These are phyloP conservation scores for Helicoverpa zea DNA, from an alignment of 1,140 invertebrate species.

Conservation along the genomic window DNA sequence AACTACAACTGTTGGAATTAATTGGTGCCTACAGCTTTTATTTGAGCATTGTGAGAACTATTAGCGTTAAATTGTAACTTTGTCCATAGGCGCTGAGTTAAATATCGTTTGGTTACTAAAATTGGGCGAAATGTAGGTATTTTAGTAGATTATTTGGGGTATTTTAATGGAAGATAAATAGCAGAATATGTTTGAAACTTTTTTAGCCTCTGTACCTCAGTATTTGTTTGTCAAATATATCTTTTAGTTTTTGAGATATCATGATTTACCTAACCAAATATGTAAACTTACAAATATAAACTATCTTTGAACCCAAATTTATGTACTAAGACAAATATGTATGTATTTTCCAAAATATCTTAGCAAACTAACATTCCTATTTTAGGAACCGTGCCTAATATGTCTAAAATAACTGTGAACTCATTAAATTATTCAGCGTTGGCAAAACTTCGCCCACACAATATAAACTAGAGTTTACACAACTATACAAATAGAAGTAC, in stretches of 20 bases:
- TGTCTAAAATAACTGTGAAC: no score
- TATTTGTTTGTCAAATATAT: no score
- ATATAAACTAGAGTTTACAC: background rate
- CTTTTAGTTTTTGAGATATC: no score
- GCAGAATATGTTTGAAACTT: no score
- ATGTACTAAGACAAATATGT: no score
- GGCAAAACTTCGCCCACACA: background rate
- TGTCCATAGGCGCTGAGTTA: background rate
- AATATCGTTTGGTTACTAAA: background rate
- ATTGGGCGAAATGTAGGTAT: background rate
- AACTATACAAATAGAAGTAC: background rate
- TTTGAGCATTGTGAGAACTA: background rate
- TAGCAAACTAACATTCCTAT: background rate
- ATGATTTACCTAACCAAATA: no score
- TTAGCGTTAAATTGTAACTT: slow-evolving; percentile 17
- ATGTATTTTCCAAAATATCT: background rate
- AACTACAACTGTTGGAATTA: slow-evolving; percentile 38
- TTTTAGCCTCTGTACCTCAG: no score
- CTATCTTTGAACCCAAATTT: no score
- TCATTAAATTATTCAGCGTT: background rate
- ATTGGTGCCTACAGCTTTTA: slow-evolving; percentile 39
- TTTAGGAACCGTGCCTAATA: no score
- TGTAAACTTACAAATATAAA: no score
- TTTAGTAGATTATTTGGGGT: no score
- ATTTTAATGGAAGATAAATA: no score